Conservation (phyloP, 1,140 invertebrate genomes). For the Oncopodura yosiiana region DNA sequence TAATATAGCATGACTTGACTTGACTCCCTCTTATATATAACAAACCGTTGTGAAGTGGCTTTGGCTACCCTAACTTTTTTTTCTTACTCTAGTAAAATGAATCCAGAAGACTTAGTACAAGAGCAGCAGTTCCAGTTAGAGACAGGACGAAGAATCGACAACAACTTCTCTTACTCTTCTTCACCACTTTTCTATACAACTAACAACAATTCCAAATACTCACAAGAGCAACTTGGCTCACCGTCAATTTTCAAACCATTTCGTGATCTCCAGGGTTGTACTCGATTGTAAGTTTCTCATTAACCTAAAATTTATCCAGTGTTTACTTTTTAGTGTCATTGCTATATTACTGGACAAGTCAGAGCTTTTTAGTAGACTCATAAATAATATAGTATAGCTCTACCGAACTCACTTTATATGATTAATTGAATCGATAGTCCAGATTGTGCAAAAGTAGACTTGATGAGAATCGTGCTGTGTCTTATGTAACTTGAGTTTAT, state of each 20-base stretch:
- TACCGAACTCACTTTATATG: no score
- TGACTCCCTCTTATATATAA: no score
- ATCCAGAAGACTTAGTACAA: no score
- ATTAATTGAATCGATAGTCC: background rate
- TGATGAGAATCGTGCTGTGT: no score
- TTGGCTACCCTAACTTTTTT: no score
- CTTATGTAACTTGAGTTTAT: no score
- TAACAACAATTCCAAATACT: background rate
- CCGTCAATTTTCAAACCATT: constrained; percentile 22
- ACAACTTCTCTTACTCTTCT: constrained; percentile 8
- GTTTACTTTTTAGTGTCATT: background rate
- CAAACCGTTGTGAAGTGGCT: no score
- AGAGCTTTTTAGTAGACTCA: background rate
- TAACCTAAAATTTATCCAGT: background rate
- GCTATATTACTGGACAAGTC: background rate
- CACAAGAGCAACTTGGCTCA: constrained; percentile 19
- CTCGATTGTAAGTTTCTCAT: constrained; percentile 19
- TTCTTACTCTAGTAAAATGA: no score
- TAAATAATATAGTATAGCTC: no score
- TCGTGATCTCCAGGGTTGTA: constrained; percentile 21
- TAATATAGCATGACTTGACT: no score
- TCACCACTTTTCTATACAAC: constrained; percentile 22
- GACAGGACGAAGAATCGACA: constrained; percentile 16
- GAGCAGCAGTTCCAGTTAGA: constrained; percentile 25
- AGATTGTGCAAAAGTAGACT: background rate